Evolutionary conservation across 53 echinoderm and acorn worm species (phyloP).

Genomic region (Patiria pectinifera): DNA sequence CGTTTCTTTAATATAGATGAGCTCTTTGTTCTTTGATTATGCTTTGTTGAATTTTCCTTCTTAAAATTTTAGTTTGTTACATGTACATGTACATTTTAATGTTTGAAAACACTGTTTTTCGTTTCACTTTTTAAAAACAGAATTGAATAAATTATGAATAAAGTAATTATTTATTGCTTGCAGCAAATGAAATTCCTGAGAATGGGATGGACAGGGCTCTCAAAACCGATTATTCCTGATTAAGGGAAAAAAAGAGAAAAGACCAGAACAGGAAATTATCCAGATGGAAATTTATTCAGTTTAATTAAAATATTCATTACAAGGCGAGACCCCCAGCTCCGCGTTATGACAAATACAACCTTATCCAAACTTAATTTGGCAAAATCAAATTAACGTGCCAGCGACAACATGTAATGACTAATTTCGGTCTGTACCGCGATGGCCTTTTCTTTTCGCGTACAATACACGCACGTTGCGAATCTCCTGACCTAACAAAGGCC

Average conservation of each 20-base stretch:
- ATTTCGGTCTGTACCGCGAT: neutral
- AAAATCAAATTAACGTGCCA: slow-evolving; percentile 2
- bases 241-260: neutral
- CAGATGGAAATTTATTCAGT: slow-evolving; percentile 7
- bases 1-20: too few relatives aligned
- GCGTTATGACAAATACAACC: neutral
- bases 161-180: neutral
- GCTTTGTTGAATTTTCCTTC: too few relatives aligned
- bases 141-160: neutral
- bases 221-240: neutral
- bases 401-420: slow-evolving; percentile 43
- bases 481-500: neutral
- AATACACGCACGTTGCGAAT: neutral
- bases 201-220: neutral
- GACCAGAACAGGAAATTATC: neutral
- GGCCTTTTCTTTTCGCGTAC: slow-evolving; percentile 3
- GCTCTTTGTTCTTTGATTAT: too few relatives aligned
- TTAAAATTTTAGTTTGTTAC: too few relatives aligned
- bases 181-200: neutral
- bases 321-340: neutral
- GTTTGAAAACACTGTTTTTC: too few relatives aligned
- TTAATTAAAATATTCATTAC: slow-evolving; percentile 46
- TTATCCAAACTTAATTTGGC: slow-evolving; percentile 34
- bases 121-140: neutral
- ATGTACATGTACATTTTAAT: too few relatives aligned